Conservation (phyloP, 2,113 vertebrate genomes). For the Dascyllus trimaculatus region DNA sequence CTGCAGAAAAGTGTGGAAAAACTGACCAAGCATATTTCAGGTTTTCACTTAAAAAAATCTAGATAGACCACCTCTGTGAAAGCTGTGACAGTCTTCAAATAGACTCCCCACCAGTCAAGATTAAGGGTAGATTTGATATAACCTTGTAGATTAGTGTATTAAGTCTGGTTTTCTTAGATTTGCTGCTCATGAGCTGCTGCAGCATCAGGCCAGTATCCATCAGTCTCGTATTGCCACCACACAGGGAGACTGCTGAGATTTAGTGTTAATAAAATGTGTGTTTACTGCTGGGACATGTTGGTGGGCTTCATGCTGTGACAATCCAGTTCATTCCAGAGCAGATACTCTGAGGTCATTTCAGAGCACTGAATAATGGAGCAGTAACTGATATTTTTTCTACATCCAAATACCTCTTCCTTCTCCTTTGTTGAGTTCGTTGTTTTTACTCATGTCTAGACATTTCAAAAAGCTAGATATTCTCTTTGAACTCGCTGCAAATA, state of each 20-base stretch:
- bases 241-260: constrained; percentile 45
- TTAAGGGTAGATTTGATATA: not conserved
- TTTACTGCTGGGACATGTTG: constrained; percentile 49
- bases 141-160: constrained; percentile 10
- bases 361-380: constrained; percentile 9
- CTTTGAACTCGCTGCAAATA: constrained; percentile 52
- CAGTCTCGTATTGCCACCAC: constrained; percentile 24
- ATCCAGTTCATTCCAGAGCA: constrained; percentile 29
- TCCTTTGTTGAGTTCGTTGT: constrained; percentile 33
- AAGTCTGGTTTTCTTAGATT: constrained; percentile 4
- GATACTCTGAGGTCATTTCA: constrained; percentile 20
- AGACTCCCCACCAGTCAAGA: too few species aligned
- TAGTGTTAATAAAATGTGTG: constrained; percentile 53
- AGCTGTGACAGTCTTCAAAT: not conserved
- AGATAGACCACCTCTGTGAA: constrained; percentile 1
- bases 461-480: constrained; percentile 24
- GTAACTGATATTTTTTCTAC: constrained; percentile 1
- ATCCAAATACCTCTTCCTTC: constrained; percentile 22
- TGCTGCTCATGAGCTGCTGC: constrained; percentile 24
- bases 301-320: constrained; percentile 14
- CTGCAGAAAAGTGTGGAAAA: constrained; percentile 1
- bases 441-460: constrained; percentile 27
- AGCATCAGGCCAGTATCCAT: constrained; percentile 11
- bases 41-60: not conserved
- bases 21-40: not conserved